Evolutionary conservation across 2,888 invertebrate genomes (phyloP), one percentile per base, ranked within the genome.

Genomic region (Drosophila yooni): DNA sequence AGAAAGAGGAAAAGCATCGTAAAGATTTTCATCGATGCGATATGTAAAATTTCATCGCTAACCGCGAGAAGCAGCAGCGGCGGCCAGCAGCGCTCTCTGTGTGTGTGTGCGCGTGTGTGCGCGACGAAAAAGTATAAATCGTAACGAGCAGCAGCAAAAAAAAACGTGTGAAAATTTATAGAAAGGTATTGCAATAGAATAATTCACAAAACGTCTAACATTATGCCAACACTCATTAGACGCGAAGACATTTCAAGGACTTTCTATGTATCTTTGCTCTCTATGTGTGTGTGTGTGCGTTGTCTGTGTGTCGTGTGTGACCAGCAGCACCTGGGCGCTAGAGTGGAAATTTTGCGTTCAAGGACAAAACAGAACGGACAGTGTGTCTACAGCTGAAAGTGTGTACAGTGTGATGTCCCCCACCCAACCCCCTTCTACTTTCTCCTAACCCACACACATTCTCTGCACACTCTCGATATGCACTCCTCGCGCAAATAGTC

Each of bases 331-430:
- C 79, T 81, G 82, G 83, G 81, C 79, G 77, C 79, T 65, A 70
- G 76, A 83, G 85, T 85, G 81, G 81, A 86, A 87, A 90, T 88
- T 86, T 85, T 87, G 76, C 82, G 83, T 91, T 91, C 91, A 91
- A 91, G 91, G 91, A 91, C 91, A 91, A 78, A 69, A 60, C 38
- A 66, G 48, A 65, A 66, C 87, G 71, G 71, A 59, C 73, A 72
- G 70, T 88, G 75, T 88, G 71, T 61, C 59, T 65, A 64, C 88
- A 73, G 79, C 81, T 79, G 79, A 78, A 81, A 81, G 67, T 73
- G 82, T 81, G 63, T 67, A 67, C 78, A 71, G 59, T 57, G 76
- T 58, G 54, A 59, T 76, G 50, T 29, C 40, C 53, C 61, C 40
- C 52, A 18, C n/a, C 27, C 18, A 25, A 31, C 46, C 52, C 57